phyloP scores from a whole-genome alignment of 2,797 vertebrate species.

The Ceryle rudis region DNA sequence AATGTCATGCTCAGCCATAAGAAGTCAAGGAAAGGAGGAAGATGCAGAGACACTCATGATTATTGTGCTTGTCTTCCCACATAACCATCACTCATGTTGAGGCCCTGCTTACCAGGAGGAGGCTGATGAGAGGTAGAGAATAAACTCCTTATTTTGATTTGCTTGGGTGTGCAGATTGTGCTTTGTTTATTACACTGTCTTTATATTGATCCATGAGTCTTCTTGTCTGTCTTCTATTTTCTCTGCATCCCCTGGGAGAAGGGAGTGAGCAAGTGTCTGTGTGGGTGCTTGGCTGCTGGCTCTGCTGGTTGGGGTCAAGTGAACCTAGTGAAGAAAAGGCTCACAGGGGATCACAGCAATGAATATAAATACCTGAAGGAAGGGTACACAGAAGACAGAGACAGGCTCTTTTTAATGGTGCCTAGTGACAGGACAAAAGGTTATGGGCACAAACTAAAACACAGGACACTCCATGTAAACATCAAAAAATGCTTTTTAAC shows the following conservation, averaged over 20 bases:
- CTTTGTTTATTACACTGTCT: not conserved
- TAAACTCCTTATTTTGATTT: not conserved
- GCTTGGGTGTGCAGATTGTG: not conserved
- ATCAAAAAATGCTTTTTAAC: not conserved
- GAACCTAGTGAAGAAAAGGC: not conserved
- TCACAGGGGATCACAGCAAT: not conserved
- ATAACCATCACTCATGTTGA: fast-evolving
- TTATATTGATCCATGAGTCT: not conserved
- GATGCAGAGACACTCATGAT: not conserved
- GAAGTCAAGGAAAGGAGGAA: not conserved
- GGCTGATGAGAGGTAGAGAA: not conserved
- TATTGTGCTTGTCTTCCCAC: not conserved
- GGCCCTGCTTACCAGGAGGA: not conserved
- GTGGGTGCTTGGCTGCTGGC: not conserved
- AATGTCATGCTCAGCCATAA: not conserved
- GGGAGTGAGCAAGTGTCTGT: not conserved
- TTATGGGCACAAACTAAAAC: not conserved
- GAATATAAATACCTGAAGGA: not conserved
- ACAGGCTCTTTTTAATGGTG: not conserved
- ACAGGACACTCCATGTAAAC: not conserved
- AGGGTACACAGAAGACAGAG: not conserved
- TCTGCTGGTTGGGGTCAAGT: not conserved
- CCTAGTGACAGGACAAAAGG: not conserved
- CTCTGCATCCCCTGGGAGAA: not conserved
- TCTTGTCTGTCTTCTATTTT: not conserved